Percentiles rank a stretch among this genome's conserved stretches.
Conservation (phyloP, 2,888 invertebrate species). For the Pandemis cinnamomeana region DNA sequence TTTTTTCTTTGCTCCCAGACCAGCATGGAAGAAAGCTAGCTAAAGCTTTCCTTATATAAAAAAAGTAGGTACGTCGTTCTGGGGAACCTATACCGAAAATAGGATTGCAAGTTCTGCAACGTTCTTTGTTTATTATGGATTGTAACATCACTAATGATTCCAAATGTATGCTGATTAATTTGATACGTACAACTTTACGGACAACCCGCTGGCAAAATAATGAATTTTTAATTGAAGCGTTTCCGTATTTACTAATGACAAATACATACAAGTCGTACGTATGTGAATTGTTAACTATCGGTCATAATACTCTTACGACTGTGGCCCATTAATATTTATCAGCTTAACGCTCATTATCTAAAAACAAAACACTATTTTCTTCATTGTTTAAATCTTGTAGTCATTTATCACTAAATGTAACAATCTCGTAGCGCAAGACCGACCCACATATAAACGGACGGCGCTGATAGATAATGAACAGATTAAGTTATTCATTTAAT, state of each 20-base stretch:
- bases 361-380: conserved; percentile 71
- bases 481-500: conserved; percentile 6
- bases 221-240: conserved; percentile 39
- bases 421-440: conserved; percentile 48
- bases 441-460: conserved; percentile 32
- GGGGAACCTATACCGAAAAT: background rate
- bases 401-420: conserved; percentile 68
- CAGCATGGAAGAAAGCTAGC: too few species aligned
- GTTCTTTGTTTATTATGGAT: background rate
- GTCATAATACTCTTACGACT: conserved; percentile 55
- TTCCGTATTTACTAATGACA: conserved; percentile 41
- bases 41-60: too few species aligned
- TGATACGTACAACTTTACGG: conserved; percentile 20
- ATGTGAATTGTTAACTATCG: conserved; percentile 52
- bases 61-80: background rate
- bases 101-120: background rate
- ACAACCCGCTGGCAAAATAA: conserved; percentile 39
- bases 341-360: conserved; percentile 74
- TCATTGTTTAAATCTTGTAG: conserved; percentile 60
- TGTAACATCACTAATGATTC: conserved; percentile 6
- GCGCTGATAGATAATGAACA: conserved; percentile 18
- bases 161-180: conserved; percentile 29
- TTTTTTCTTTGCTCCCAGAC: too few species aligned
- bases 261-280: conserved; percentile 30
- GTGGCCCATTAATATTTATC: conserved; percentile 70